phyloP scores from a whole-genome alignment of 2,797 vertebrate genomes.

The Okamejei kenojei region DNA sequence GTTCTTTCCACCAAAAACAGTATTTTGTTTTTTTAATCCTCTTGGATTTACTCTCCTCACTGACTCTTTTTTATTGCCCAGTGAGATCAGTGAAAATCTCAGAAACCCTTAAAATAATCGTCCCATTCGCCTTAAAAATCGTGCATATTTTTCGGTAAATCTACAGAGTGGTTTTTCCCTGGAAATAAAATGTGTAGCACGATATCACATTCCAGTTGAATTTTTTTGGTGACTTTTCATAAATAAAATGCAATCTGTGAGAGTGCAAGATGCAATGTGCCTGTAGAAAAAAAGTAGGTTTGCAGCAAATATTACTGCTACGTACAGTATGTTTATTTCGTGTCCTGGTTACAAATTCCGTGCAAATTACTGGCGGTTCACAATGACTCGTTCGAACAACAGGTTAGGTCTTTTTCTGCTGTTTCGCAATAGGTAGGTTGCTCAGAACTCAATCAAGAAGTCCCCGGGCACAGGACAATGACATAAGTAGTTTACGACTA shows the following conservation, averaged over 20 bases:
- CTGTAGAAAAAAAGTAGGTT: neutral
- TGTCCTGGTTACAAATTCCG: neutral
- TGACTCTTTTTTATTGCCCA: slow-evolving; percentile 5
- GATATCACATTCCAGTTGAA: neutral
- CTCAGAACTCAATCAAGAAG: neutral
- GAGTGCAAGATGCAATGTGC: neutral
- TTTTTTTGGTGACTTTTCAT: neutral
- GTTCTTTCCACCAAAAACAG: neutral
- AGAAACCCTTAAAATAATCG: slow-evolving; percentile 1
- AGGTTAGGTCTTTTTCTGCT: slow-evolving; percentile 20
- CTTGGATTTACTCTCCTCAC: no score
- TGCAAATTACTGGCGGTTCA: slow-evolving; percentile 7
- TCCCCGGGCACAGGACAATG: neutral
- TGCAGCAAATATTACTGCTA: neutral
- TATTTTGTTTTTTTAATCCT: neutral
- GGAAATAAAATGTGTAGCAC: neutral
- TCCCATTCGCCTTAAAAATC: neutral
- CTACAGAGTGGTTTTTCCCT: neutral
- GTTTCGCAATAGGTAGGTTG: neutral
- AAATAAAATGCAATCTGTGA: no score
- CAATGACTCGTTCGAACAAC: slow-evolving; percentile 32
- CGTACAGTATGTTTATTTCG: neutral
- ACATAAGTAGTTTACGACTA: neutral
- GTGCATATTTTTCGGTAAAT: neutral
- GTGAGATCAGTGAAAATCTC: neutral